Base-by-base conservation (phyloP, 92 coral and sea anemone genomes). In the Zoanthus sociatus region DNA sequence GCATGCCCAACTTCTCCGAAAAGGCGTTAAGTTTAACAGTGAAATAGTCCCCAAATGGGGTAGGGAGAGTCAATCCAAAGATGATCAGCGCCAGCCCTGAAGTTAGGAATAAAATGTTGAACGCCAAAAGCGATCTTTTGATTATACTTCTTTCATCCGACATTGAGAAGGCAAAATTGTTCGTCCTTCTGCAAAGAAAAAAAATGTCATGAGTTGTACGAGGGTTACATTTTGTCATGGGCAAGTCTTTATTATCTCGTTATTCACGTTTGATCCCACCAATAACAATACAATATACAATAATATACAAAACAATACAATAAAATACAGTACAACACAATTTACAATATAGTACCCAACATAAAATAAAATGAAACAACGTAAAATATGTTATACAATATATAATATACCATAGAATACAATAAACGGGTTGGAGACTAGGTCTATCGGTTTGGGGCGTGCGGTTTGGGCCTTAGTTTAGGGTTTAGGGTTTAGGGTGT, bases 1-100 rank as follows among this genome's bases (percentile, higher is more conserved):
- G 20, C 66, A 77, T 10, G 44, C 37, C 45, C 18, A 17, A 10
- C 5, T 55, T 51, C 66, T 58, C 66, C n/a, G 66, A 58, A 58
- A 58, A 58, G 14, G 66, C 66, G 14, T 37, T 44, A 13, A 33
- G 55, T 14, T 71, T 14, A 37, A 71, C 50, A 18, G 51, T 71
- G n/a, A 6, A 71, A 71, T 46, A 71, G 6, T 14, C 66, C 5
- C 66, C 66, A 5, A 58, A 58, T 12, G 98, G 98, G 17, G 98
- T 93, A n/a, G 89, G 81, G 12, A 93, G 81, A 0, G 95, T 92
- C 66, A 89, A 67, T 15, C 93, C 95, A 56, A 95, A 95, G 60
- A 94, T 94, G 46, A 95, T 92, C 26, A 95, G 71, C n/a, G 94
- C 82, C 73, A 95, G 86, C 15, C 98, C 98, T 47, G 93, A 55